Evolutionary conservation across 2,113 vertebrate genomes (phyloP).

Genomic region (Collichthys lucidus): DNA sequence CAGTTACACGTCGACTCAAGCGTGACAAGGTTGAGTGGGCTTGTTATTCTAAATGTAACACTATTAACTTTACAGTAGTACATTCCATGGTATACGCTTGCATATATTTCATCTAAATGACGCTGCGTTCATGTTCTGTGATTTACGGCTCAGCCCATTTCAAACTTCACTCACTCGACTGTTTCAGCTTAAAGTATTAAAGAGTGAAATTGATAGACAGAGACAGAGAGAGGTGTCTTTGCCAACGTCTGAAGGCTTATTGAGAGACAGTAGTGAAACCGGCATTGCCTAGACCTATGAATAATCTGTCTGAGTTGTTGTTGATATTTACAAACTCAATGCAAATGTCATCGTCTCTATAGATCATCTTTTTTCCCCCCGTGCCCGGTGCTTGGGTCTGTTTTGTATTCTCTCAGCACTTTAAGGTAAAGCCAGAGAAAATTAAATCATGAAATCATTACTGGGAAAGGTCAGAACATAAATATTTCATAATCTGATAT

Average conservation of each 20-base stretch:
- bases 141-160: slow-evolving; percentile 60
- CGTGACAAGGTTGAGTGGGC: slow-evolving; percentile 73
- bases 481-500: slow-evolving; percentile 84
- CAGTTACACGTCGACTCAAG: slow-evolving; percentile 45
- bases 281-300: slow-evolving; percentile 49
- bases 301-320: slow-evolving; percentile 70
- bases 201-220: slow-evolving; percentile 58
- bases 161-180: slow-evolving; percentile 60
- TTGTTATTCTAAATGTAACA: slow-evolving; percentile 75
- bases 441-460: slow-evolving; percentile 83
- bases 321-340: slow-evolving; percentile 81
- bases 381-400: slow-evolving; percentile 44
- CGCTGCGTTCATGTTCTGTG: slow-evolving; percentile 31
- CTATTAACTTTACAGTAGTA: slow-evolving; percentile 73
- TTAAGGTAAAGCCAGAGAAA: slow-evolving; percentile 78
- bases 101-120: slow-evolving; percentile 52
- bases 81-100: slow-evolving; percentile 63
- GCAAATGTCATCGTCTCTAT: slow-evolving; percentile 75
- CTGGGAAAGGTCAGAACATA: slow-evolving; percentile 80
- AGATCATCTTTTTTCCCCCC: slow-evolving; percentile 59
- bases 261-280: slow-evolving; percentile 46
- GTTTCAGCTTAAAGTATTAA: slow-evolving; percentile 57
- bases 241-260: slow-evolving; percentile 51
- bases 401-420: slow-evolving; percentile 78
- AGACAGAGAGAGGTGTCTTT: slow-evolving; percentile 51